Evolutionary conservation across 2,888 invertebrate species (phyloP), one percentile per base, ranked within the genome.

Genomic region (Zele albiditarsus): DNA sequence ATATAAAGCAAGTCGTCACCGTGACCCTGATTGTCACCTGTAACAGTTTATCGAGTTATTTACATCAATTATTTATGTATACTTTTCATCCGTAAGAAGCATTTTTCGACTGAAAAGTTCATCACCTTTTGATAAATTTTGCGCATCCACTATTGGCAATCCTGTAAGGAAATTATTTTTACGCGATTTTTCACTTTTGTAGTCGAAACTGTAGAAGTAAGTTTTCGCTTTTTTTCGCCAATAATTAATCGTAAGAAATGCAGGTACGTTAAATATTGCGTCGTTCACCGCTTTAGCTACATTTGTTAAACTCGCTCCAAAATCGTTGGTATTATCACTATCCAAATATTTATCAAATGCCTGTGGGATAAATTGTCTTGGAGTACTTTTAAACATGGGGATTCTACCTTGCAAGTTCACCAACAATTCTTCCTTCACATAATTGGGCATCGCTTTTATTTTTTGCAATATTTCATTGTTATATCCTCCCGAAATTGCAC

Each of bases 151-250:
- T 42, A 95, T 89, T 1, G 94, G 92, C 12, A 93, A 87, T 2
- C 94, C 94, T 8, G 90, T 91, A n/a, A 95, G 87, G 82, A 95
- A 94, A 77, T 91, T 90, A 12, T 91, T 90, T 2, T 94, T 94
- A 77, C 91, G 91, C 75, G 91, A 92, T 27, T 91, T 90, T 79
- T 92, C 92, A 1, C 94, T 93, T 10, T 90, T 89, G 81, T 95
- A 93, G 81, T 95, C 95, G 85, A 95, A 95, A 84, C 94, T 93
- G 87, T 95, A 95, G 71, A 95, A 90, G 85, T 91, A 95, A 0
- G 94, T 92, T 0, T 93, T 91, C 0, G 93, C 92, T 65, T 90
- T 88, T 76, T 93, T 92, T 0, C 90, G 86, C 95, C 95, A 95
- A n/a, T 92, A 90, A 78, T 93, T 90, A 0, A 93, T 93, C 5